Conservation (phyloP, 2,888 invertebrate genomes). For the Cataglyphis livida region DNA sequence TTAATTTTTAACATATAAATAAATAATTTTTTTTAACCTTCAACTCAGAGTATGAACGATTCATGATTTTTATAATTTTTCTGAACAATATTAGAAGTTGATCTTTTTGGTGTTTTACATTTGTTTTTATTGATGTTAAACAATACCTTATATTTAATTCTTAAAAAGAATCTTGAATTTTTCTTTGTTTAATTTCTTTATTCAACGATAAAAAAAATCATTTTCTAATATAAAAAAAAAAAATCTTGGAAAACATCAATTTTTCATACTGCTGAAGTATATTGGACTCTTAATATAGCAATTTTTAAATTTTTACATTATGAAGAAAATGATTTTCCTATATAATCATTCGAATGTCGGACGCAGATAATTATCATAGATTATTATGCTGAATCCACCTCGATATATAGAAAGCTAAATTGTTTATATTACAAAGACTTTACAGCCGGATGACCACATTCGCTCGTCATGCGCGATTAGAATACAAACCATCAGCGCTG, state of each 20-base stretch:
- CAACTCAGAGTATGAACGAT: too few species aligned
- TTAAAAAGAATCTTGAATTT: too few species aligned
- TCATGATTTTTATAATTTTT: too few species aligned
- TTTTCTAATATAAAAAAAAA: not conserved
- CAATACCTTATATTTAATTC: too few species aligned
- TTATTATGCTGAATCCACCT: not conserved
- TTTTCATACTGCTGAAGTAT: too few species aligned
- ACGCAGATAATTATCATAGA: not conserved
- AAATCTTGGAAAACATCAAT: too few species aligned
- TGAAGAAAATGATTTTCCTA: not conserved
- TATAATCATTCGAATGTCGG: too few species aligned
- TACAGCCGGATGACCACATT: not conserved
- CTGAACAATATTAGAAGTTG: too few species aligned
- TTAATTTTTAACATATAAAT: not conserved
- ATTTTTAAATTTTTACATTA: not conserved
- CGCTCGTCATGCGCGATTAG: not conserved
- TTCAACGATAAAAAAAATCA: not conserved
- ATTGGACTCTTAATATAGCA: not conserved
- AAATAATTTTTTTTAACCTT: too few species aligned
- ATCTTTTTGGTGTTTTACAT: too few species aligned
- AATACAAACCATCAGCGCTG: not conserved
- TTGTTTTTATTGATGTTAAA: too few species aligned
- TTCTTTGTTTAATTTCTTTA: too few species aligned
- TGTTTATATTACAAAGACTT: not conserved
- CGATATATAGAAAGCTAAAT: not conserved